Evolutionary conservation across 2,888 invertebrate genomes (phyloP).

Genomic region (Acleris sparsana): DNA sequence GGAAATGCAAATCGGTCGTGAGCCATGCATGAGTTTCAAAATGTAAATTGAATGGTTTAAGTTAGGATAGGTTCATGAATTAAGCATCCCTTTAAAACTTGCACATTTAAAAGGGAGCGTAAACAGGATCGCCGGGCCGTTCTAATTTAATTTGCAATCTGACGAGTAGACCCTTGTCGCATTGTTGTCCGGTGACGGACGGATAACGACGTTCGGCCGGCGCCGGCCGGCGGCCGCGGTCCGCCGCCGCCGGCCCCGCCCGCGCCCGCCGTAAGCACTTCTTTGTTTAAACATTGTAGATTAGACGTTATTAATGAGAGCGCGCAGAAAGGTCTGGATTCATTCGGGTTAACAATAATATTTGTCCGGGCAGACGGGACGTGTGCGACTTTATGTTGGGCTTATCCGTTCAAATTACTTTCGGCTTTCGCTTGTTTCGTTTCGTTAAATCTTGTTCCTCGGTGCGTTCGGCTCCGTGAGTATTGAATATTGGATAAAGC

Average conservation of each 20-base stretch:
- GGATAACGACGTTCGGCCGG: slow-evolving; percentile 58
- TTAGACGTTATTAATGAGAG: slow-evolving; percentile 66
- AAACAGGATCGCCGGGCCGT: slow-evolving; percentile 64
- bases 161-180: slow-evolving; percentile 59
- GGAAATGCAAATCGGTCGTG: slow-evolving; percentile 68
- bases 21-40: slow-evolving; percentile 66
- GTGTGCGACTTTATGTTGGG: slow-evolving; percentile 11
- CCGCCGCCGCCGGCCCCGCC: slow-evolving; percentile 47
- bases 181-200: slow-evolving; percentile 61
- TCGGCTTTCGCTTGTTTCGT: slow-evolving; percentile 18
- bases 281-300: slow-evolving; percentile 63
- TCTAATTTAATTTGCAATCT: slow-evolving; percentile 75
- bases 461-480: slow-evolving; percentile 48
- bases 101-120: slow-evolving; percentile 68
- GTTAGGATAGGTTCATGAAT: slow-evolving; percentile 75
- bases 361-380: slow-evolving; percentile 43
- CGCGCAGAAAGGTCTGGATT: slow-evolving; percentile 56
- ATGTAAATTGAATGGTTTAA: slow-evolving; percentile 78
- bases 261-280: slow-evolving; percentile 47
- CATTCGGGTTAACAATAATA: slow-evolving; percentile 55
- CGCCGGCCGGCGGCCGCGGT: slow-evolving; percentile 42
- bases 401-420: slow-evolving; percentile 12
- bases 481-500: slow-evolving; percentile 66
- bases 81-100: slow-evolving; percentile 74
- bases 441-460: slow-evolving; percentile 16